A percentile compares a stretch with the other conserved stretches of the same genome.
Evolutionary conservation across 2,888 invertebrate genomes (phyloP).

Genomic region (Leptinotarsa peninsularis): DNA sequence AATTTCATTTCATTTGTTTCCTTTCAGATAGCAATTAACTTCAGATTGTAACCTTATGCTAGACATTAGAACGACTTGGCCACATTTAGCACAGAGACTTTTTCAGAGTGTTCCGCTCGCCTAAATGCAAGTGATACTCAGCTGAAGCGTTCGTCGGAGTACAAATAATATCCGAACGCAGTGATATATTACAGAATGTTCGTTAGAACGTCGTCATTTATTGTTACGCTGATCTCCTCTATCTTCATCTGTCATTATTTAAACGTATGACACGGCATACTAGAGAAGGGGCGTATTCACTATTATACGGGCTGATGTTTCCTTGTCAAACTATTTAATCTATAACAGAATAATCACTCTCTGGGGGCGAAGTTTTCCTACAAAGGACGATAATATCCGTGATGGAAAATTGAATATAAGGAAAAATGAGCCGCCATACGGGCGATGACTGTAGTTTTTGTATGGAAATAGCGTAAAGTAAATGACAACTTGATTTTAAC

Average conservation of each 20-base stretch:
- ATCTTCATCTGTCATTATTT: constrained; percentile 41
- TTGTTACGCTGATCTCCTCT: constrained; percentile 37
- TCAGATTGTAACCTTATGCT: too few relatives aligned
- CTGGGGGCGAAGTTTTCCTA: constrained; percentile 5
- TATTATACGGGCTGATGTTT: constrained; percentile 12
- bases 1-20: too few relatives aligned
- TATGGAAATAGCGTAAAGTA: too few relatives aligned
- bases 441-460: not conserved
- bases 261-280: constrained; percentile 12
- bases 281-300: constrained; percentile 13
- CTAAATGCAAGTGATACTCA: not conserved
- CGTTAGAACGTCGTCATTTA: constrained; percentile 36
- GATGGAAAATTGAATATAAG: not conserved
- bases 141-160: not conserved
- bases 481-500: too few relatives aligned
- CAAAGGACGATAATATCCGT: not conserved
- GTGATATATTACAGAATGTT: constrained; percentile 31
- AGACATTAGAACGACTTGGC: too few relatives aligned
- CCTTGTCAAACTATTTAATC: constrained; percentile 19
- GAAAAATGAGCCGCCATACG: not conserved
- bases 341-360: constrained; percentile 9
- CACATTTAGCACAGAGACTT: too few relatives aligned
- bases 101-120: too few relatives aligned
- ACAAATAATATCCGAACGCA: constrained; percentile 13
- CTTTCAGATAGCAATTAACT: too few relatives aligned